A percentile compares a stretch with the other conserved stretches of the same genome.
phyloP scores from a whole-genome alignment of 2,888 invertebrate species.

The Chironomus tentans region DNA sequence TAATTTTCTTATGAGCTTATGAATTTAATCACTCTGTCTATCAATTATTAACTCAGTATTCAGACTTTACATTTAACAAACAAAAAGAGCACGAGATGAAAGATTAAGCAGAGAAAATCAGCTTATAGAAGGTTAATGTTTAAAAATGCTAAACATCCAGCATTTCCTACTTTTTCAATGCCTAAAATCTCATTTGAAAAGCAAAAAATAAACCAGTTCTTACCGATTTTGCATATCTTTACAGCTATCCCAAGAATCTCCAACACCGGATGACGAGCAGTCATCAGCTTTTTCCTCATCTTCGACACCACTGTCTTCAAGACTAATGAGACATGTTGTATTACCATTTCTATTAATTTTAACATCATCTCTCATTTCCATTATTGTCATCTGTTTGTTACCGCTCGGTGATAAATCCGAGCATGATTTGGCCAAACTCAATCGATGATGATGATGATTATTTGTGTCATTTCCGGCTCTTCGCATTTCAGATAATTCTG shows the following conservation, averaged over 20 bases:
- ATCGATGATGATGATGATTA: constrained; percentile 31
- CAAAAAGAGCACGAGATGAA: too few relatives aligned
- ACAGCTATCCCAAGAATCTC: constrained; percentile 43
- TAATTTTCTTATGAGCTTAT: too few relatives aligned
- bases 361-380: constrained; percentile 35
- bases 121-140: too few relatives aligned
- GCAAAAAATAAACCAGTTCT: background rate
- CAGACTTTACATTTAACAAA: too few relatives aligned
- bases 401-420: constrained; percentile 36
- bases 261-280: constrained; percentile 40
- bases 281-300: constrained; percentile 43
- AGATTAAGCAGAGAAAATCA: too few relatives aligned
- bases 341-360: constrained; percentile 45
- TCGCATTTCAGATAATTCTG: constrained; percentile 60
- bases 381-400: constrained; percentile 28
- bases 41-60: too few relatives aligned
- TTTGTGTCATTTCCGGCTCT: constrained; percentile 35
- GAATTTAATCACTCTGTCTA: too few relatives aligned
- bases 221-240: constrained; percentile 38
- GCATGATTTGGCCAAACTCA: constrained; percentile 41
- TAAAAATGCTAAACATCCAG: too few relatives aligned
- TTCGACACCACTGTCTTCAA: constrained; percentile 45
- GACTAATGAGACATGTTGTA: constrained; percentile 47
- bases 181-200: too few relatives aligned
- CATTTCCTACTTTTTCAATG: too few relatives aligned